These are phyloP conservation scores for Solenopsis invicta DNA, from an alignment of 1,140 invertebrate species.

Conservation along the genomic window DNA sequence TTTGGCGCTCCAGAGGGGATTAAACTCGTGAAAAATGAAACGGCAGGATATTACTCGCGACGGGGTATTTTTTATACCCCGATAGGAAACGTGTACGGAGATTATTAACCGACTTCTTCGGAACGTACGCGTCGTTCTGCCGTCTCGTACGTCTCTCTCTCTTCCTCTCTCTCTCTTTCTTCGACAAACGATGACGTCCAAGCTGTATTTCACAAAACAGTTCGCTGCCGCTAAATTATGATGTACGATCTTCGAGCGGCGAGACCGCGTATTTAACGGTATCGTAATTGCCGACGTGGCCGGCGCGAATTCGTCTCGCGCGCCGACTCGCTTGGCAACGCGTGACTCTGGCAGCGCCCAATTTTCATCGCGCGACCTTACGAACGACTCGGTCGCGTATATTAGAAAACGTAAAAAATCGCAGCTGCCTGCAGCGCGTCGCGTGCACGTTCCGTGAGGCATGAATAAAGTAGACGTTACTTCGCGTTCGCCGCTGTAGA, in stretches of 20 bases:
- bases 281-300: conserved; percentile 39
- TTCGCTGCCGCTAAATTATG: conserved; percentile 11
- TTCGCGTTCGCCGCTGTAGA: conserved; percentile 6
- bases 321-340: not conserved
- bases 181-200: not conserved
- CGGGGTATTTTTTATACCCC: not conserved
- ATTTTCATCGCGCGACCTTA: conserved; percentile 39
- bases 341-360: not conserved
- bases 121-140: no score
- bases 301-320: conserved; percentile 34
- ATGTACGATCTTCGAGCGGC: conserved; percentile 14
- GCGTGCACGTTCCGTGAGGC: conserved; percentile 40
- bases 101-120: conserved; percentile 1
- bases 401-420: conserved; percentile 63
- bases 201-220: conserved; percentile 6
- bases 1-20: not conserved
- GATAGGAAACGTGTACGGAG: not conserved
- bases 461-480: conserved; percentile 46
- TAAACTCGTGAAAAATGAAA: conserved; percentile 23
- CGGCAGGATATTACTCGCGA: not conserved
- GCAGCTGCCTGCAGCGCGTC: conserved; percentile 32
- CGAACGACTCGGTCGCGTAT: conserved; percentile 15
- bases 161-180: not conserved
- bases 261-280: conserved; percentile 32
- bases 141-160: not conserved